Conservation (phyloP, 2,113 vertebrate species). For the Lucifuga dentata region DNA sequence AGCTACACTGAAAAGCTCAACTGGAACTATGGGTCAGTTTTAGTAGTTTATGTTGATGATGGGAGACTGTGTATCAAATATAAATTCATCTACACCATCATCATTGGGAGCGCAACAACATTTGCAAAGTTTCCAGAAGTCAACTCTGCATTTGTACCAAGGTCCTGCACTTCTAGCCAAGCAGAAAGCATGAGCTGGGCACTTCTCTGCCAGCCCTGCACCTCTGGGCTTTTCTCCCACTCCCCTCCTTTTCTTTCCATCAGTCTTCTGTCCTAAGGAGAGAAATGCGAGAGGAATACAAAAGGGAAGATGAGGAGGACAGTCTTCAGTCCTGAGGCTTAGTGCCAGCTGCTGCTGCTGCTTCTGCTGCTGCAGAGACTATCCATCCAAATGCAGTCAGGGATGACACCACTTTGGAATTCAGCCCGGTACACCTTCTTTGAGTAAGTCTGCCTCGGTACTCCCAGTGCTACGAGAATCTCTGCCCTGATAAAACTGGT, state of each 20-base stretch:
- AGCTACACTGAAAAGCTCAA: too few species aligned
- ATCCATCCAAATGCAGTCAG: slow-evolving; percentile 53
- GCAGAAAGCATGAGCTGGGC: slow-evolving; percentile 23
- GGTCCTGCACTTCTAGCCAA: slow-evolving; percentile 20
- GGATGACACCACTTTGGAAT: slow-evolving; percentile 56
- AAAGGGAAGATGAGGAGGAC: slow-evolving; percentile 51
- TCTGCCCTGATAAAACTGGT: slow-evolving; percentile 9
- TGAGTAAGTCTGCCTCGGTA: slow-evolving; percentile 6
- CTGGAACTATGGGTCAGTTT: too few species aligned
- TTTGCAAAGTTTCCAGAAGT: slow-evolving; percentile 6
- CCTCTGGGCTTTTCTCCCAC: slow-evolving; percentile 41
- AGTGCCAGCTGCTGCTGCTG: slow-evolving; percentile 63
- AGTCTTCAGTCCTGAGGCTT: slow-evolving; percentile 57
- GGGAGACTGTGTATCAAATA: too few species aligned
- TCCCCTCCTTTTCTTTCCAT: slow-evolving; percentile 44
- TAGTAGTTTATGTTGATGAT: too few species aligned
- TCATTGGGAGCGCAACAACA: neutral
- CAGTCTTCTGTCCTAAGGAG: slow-evolving; percentile 37
- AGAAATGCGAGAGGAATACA: slow-evolving; percentile 68
- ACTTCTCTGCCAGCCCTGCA: slow-evolving; percentile 27
- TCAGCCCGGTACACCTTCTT: slow-evolving; percentile 46
- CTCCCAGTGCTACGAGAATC: slow-evolving; percentile 22
- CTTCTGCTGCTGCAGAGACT: slow-evolving; percentile 61
- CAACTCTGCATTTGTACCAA: neutral
- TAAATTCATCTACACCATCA: neutral